Conservation (phyloP, 2,888 invertebrate genomes). For the Oscheius sp. region DNA sequence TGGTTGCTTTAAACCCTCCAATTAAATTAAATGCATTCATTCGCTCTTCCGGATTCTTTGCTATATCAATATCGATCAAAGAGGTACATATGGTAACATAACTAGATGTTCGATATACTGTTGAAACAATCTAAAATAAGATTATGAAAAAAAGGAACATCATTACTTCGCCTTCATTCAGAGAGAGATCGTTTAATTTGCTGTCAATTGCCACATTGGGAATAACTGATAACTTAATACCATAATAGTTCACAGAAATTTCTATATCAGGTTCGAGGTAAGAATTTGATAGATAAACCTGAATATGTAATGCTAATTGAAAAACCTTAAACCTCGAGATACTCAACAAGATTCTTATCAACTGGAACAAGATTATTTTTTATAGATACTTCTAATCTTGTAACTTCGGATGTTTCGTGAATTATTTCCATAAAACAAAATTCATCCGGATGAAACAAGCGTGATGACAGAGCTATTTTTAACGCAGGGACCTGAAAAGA, state of each 20-base stretch:
- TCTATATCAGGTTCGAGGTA: conserved; percentile 37
- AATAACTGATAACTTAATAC: conserved; percentile 33
- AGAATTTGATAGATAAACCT: conserved; percentile 44
- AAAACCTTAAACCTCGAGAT: conserved; percentile 28
- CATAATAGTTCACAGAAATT: conserved; percentile 43
- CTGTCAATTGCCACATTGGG: conserved; percentile 34
- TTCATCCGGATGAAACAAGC: not conserved
- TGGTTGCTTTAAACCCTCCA: conserved; percentile 37
- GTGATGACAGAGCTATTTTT: conserved; percentile 9
- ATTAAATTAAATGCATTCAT: conserved; percentile 20
- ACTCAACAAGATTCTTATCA: conserved; percentile 25
- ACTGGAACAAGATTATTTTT: not conserved
- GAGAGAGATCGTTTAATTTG: conserved; percentile 31
- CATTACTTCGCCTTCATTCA: conserved; percentile 29
- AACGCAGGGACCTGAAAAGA: conserved; percentile 7
- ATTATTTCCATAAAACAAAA: conserved; percentile 8
- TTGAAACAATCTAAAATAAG: not conserved
- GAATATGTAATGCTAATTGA: not conserved
- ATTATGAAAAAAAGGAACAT: not conserved
- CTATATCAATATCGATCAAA: not conserved
- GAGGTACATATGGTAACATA: not conserved
- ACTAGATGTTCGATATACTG: not conserved
- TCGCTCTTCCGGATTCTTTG: not conserved
- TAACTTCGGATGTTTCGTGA: not conserved
- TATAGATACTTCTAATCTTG: conserved; percentile 2